Percentiles rank a stretch among this genome's conserved stretches.
phyloP scores from a whole-genome alignment of 2,797 vertebrate species.

The Helarctos malayanus region DNA sequence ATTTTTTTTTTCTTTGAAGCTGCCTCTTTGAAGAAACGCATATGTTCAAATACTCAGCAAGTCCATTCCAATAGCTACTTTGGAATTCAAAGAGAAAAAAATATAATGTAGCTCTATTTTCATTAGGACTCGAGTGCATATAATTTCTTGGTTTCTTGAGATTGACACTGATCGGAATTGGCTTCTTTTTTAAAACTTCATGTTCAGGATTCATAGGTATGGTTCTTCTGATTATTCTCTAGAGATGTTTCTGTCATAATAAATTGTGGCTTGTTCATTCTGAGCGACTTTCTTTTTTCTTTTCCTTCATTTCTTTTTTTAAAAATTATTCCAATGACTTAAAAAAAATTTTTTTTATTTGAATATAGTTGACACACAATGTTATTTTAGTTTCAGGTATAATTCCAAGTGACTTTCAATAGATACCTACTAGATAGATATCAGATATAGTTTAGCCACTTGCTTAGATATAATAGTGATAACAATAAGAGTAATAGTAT shows the following conservation, averaged over 20 bases:
- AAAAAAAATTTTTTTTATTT: not conserved
- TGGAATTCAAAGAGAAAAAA: slow-evolving; percentile 73
- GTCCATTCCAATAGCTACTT: slow-evolving; percentile 21
- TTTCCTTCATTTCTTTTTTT: not conserved
- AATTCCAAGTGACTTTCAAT: slow-evolving; percentile 12
- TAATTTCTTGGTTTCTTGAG: not conserved
- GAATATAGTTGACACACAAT: not conserved
- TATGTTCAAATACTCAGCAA: slow-evolving; percentile 58
- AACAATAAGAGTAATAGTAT: not conserved
- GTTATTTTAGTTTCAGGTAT: not conserved
- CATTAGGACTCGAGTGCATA: not conserved
- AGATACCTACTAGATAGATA: not conserved
- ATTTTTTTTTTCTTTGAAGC: slow-evolving; percentile 75
- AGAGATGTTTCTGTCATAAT: not conserved
- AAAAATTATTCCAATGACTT: not conserved
- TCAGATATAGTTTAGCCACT: not conserved
- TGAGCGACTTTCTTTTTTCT: not conserved
- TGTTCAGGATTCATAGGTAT: not conserved
- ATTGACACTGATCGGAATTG: not conserved
- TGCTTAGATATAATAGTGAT: not conserved
- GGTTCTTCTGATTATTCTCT: not conserved
- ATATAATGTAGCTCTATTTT: not conserved
- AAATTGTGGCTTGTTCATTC: not conserved
- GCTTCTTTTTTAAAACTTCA: slow-evolving; percentile 1
- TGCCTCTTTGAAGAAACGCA: slow-evolving; percentile 69